These are phyloP conservation scores for Oxycera nigricornis DNA, from an alignment of 2,888 invertebrate genomes.

Conservation along the genomic window DNA sequence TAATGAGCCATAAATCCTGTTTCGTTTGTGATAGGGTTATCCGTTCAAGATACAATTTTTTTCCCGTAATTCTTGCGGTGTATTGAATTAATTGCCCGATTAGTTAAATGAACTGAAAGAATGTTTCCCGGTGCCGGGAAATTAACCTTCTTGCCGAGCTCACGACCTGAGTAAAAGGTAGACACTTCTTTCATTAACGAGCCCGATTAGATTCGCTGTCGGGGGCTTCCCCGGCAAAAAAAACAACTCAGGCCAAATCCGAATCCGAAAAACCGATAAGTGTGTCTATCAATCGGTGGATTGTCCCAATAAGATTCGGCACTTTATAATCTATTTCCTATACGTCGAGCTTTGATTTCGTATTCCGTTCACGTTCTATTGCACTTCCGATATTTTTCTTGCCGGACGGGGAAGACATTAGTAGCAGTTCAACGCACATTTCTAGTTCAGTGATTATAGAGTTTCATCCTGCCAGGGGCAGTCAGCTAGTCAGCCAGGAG, in stretches of 20 bases:
- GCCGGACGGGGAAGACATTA: constrained; percentile 33
- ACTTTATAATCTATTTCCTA: constrained; percentile 7
- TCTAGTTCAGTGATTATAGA: constrained; percentile 32
- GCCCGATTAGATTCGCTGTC: not conserved
- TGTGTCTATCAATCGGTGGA: not conserved
- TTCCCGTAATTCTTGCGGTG: not conserved
- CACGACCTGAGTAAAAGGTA: too few relatives aligned
- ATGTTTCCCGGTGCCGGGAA: not conserved
- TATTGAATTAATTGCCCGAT: constrained; percentile 36
- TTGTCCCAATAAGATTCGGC: not conserved
- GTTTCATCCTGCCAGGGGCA: too few relatives aligned
- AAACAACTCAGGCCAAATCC: not conserved
- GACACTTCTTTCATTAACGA: too few relatives aligned
- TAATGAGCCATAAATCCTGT: constrained; percentile 22
- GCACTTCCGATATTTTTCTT: constrained; percentile 23
- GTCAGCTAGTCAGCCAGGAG: too few relatives aligned
- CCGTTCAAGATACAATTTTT: not conserved
- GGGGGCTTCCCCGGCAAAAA: not conserved
- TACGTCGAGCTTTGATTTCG: not conserved
- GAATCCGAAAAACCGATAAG: not conserved
- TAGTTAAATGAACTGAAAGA: constrained; percentile 37
- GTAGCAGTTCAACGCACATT: constrained; percentile 33
- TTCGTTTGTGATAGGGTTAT: not conserved
- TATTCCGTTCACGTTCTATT: constrained; percentile 22
- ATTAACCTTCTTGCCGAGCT: too few relatives aligned